Evolutionary conservation across 1,140 invertebrate genomes (phyloP), one percentile per base, ranked within the genome.

Genomic region (Arion vulgaris): DNA sequence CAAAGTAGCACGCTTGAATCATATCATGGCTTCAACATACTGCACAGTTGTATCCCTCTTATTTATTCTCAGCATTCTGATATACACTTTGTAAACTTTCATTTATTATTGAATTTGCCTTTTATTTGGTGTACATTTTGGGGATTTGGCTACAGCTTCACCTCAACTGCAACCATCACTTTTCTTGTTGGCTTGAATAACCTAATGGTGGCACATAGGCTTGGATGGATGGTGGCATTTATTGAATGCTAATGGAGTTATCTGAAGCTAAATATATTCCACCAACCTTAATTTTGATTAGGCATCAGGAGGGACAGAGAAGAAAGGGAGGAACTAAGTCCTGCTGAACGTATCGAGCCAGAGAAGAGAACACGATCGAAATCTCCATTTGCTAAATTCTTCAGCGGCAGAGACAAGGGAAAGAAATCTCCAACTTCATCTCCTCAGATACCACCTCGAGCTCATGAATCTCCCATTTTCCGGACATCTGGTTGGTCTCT

Each of bases 381-480:
- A 86, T 89, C 89, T 51, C 89, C 89, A 28, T 89, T 89, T 86
- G 83, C 85, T 49, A 88, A 88, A 87, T 80, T 89, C 77, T 89
- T 89, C 78, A 82, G 86, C 77, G 85, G 88, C 84, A 88, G 88
- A 82, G 45, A 62, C n/a, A 74, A 45, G 41, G 72, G 45, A 11
- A 57, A 57, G 53, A 57, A 57, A n/a, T 23, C 53, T 19, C 53
- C 53, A 19, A 57, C 11, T 28, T 36, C 68, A 23, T 71, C 68
- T 71, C 68, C 68, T 7, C 32, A 39, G 38, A 71, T 39, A 13
- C 34, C 68, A 71, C 72, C 72, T 57, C n/a, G 51, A 23, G 53
- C 15, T 53, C 11, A 36, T 34, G 75, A 77, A 38, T 74, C 41
- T 15, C 45, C 75, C 4, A 77, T 15, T 34, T 62, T 49, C 9